Evolutionary conservation across 2,797 vertebrate species (phyloP).

Genomic region (Takifugu ocellatus): DNA sequence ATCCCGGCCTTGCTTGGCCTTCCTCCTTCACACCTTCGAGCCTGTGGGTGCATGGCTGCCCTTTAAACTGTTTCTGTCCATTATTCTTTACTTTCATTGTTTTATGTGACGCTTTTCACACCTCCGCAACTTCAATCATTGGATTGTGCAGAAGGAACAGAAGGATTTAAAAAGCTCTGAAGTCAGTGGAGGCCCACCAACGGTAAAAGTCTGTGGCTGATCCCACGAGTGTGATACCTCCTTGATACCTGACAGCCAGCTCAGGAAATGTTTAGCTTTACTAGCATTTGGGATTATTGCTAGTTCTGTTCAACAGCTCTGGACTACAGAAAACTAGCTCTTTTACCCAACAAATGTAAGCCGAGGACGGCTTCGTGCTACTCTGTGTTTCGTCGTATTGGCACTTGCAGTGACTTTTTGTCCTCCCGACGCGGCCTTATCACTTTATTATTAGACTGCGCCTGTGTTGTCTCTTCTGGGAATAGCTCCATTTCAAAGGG

Average conservation of each 20-base stretch:
- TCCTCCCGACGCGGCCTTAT: constrained; percentile 38
- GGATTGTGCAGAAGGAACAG: too few relatives aligned
- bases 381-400: constrained; percentile 39
- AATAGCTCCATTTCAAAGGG: constrained; percentile 51
- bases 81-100: constrained; percentile 5
- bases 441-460: constrained; percentile 62
- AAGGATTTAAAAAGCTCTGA: too few relatives aligned
- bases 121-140: too few relatives aligned
- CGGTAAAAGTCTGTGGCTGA: too few relatives aligned
- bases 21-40: constrained; percentile 6
- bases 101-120: constrained; percentile 15
- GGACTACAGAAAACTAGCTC: constrained; percentile 15
- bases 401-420: constrained; percentile 53
- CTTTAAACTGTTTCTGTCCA: constrained; percentile 13
- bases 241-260: too few relatives aligned
- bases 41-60: constrained; percentile 43
- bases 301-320: too few relatives aligned
- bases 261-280: too few relatives aligned
- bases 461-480: constrained; percentile 21
- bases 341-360: constrained; percentile 61
- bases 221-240: too few relatives aligned
- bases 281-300: too few relatives aligned
- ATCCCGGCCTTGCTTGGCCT: constrained; percentile 33
- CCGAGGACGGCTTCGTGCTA: constrained; percentile 26
- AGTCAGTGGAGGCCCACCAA: too few relatives aligned